Evolutionary conservation across 2,113 vertebrate genomes (phyloP).

Genomic region (Synchiropus splendidus): DNA sequence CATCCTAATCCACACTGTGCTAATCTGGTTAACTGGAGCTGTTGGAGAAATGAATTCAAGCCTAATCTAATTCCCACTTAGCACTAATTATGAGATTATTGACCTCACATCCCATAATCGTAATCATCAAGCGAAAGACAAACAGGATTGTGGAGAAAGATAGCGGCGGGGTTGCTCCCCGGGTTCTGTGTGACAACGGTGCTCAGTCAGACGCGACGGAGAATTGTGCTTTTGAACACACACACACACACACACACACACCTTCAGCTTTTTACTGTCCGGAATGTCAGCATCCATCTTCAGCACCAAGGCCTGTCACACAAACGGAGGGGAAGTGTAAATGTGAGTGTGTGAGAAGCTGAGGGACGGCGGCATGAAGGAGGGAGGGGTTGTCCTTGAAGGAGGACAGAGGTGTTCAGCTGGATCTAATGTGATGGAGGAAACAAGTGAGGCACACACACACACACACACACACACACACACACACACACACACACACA

Average conservation of each 20-base stretch:
- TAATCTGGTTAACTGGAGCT: slow-evolving; percentile 59
- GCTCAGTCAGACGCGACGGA: slow-evolving; percentile 22
- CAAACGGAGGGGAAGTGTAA: slow-evolving; percentile 1
- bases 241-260: slow-evolving; percentile 12
- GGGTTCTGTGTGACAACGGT: slow-evolving; percentile 17
- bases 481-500: slow-evolving; percentile 17
- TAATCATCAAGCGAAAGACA: slow-evolving; percentile 26
- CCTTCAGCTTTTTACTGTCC: slow-evolving; percentile 59
- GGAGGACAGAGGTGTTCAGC: slow-evolving; percentile 66
- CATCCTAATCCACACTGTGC: slow-evolving; percentile 33
- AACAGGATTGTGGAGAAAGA: slow-evolving; percentile 11
- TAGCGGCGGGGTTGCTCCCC: background rate
- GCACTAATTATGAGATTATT: slow-evolving; percentile 62
- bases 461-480: slow-evolving; percentile 12
- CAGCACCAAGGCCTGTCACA: slow-evolving; percentile 47
- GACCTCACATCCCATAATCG: slow-evolving; percentile 50
- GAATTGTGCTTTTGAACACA: slow-evolving; percentile 4
- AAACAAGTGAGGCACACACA: slow-evolving; percentile 43
- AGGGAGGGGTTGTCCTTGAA: slow-evolving; percentile 63
- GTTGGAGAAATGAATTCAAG: slow-evolving; percentile 47
- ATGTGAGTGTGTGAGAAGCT: slow-evolving; percentile 21
- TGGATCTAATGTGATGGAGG: slow-evolving; percentile 63
- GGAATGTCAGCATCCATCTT: slow-evolving; percentile 55
- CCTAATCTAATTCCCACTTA: slow-evolving; percentile 59
- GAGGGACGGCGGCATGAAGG: slow-evolving; percentile 30